Percentiles rank a stretch among this genome's conserved stretches.
phyloP scores from a whole-genome alignment of 2,888 invertebrate species.

The Caenorhabditis sp. region DNA sequence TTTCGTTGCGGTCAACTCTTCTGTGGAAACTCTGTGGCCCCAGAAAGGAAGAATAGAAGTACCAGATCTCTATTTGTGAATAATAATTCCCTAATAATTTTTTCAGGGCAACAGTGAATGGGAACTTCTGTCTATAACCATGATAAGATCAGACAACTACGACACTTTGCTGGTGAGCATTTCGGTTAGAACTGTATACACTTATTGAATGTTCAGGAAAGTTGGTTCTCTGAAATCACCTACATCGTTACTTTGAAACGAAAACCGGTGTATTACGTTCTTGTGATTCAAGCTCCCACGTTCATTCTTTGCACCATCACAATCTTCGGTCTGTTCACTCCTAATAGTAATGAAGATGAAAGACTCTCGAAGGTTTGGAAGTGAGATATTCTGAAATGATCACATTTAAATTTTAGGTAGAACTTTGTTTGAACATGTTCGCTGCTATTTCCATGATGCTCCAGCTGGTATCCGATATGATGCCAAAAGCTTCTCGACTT shows the following conservation, averaged over 20 bases:
- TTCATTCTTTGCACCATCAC: constrained; percentile 74
- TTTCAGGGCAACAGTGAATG: constrained; percentile 76
- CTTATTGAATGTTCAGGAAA: constrained; percentile 5
- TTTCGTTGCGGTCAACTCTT: constrained; percentile 55
- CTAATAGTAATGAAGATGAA: constrained; percentile 68
- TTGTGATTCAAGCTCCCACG: constrained; percentile 74
- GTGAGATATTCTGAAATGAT: background rate
- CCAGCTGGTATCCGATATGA: constrained; percentile 75
- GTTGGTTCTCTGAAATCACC: constrained; percentile 55
- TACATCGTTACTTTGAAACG: constrained; percentile 63
- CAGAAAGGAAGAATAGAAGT: constrained; percentile 62
- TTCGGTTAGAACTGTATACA: background rate
- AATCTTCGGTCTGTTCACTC: constrained; percentile 76
- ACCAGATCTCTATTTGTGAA: background rate
- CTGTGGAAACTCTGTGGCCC: constrained; percentile 27
- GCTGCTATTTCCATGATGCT: constrained; percentile 76
- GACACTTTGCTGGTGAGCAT: constrained; percentile 33
- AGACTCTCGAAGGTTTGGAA: constrained; percentile 66
- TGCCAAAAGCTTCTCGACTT: constrained; percentile 74
- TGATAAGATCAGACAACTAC: constrained; percentile 53
- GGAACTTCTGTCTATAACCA: constrained; percentile 65
- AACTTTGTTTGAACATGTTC: constrained; percentile 72
- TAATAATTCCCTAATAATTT: background rate
- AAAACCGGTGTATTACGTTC: constrained; percentile 70
- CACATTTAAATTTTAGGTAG: constrained; percentile 22